Evolutionary conservation across 2,113 vertebrate genomes (phyloP), one percentile per base, ranked within the genome.

Genomic region (Nycticebus coucang): DNA sequence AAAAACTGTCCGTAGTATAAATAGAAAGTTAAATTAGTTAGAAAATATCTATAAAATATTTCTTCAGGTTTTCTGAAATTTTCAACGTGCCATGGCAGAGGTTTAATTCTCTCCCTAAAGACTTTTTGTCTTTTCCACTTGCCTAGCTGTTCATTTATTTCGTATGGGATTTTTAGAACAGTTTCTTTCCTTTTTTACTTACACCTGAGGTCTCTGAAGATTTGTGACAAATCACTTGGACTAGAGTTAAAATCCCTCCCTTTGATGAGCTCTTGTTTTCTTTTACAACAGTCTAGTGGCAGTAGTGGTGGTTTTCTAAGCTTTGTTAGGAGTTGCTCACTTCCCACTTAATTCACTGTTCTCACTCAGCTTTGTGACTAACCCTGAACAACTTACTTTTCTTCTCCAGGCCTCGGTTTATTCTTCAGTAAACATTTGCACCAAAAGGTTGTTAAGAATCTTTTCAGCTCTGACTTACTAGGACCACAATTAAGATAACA

Each of bases 111-210:
- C 15, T 92, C 55, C n/a, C 78, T 69, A 14, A 84, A 85, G 57
- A 7, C 33, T 57, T 13, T 89, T 85, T 89, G 18, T 75, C 71
- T 94, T 95, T 92, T 45, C 68, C 35, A 37, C 35, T 92, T 79
- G 55, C 81, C 18, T 78, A 45, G 22, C 53, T 90, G 62, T 14
- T 92, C 68, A 45, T 92, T 85, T 92, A 71, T 91, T 97, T 95
- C 75, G 21, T 77, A 18, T 9, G 17, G 12, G 28, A 50, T 88
- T 83, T 45, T 85, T 74, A 41, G 69, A 71, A 57, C 19, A 18
- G 41, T 79, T 57, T 2, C 50, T 91, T 96, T 59, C 41, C 64
- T 92, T 89, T 89, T 28, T 53, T 30, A 93, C 30, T 64, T 59
- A 37, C 0, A 21, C 4, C 11, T 33, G 64, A 89, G 59, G 17